Evolutionary conservation across 2,113 vertebrate genomes (phyloP), one percentile per base, ranked within the genome.

Genomic region (Neolamprologus brichardi): DNA sequence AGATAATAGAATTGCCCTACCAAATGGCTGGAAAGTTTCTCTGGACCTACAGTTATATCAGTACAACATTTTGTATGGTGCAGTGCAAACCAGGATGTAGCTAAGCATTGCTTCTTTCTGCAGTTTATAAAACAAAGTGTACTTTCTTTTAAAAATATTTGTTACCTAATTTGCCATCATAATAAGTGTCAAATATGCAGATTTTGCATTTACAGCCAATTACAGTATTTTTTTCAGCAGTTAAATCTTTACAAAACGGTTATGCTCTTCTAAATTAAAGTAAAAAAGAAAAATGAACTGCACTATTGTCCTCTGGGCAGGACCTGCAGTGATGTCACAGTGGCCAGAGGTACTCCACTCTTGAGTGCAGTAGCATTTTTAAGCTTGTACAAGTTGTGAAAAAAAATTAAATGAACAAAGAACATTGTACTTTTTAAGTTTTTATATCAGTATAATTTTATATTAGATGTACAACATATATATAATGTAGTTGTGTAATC

Each of bases 401-500:
- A 77, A 44, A 44, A 30, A 30, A 12, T 12, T 37, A 2, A 30
- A 28, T 46, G 39, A 46, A 30, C 70, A 49, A 30, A 77, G 70
- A 77, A 49, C 44, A 49, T 75, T 49, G 41, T 75, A 49, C 44
- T 77, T n/a, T 23, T 56, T 79, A 44, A 7, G 4, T 62, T 52
- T 56, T 30, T 20, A 60, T 49, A 58, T n/a, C 28, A 11, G 4
- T 75, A 49, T 12, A 4, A 52, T 79, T 83, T 49, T 18, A 37
- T 39, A 30, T 79, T 54, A 49, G n/a, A 51, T 81, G 13, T 80
- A 54, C 15, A 39, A 54, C 17, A 49, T 80, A 20, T 80, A 81
- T 83, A 81, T 20, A 32, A n/a, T 88, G 41, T 28, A 25, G 15
- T 51, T 30, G 12, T 54, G 37, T 87, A 77, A 78, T 49, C 11